Evolutionary conservation across 2,888 invertebrate species (phyloP), one percentile per base, ranked within the genome.

Genomic region (Euzetes globulus): DNA sequence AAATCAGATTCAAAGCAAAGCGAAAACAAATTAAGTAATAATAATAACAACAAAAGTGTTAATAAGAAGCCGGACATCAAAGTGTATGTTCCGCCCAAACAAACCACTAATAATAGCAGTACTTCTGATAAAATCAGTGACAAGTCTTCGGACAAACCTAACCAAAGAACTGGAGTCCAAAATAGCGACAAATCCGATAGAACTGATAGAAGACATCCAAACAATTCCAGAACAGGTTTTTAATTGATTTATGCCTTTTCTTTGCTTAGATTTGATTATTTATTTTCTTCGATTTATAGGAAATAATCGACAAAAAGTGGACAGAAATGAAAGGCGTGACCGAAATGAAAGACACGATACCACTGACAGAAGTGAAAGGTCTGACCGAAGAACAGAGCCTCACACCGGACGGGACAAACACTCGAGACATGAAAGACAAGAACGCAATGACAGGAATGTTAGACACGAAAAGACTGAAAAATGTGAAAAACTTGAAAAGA

Each of bases 61-160:
- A 63, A 29, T 63, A 68, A 68, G 25, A 68, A 68, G 33, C 68
- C 68, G 33, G 68, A 68, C 33, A 68, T 68, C 68, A 37, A 68
- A 68, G 68, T 68, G 11, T 68, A 68, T 68, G 68, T 68, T 13
- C 68, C 68, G 68, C 68, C 41, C 19, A 68, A 68, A 68, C 63
- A 33, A 19, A 63, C 29, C 29, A 63, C 15, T 17, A 63, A 2
- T 27, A 33, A 3, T 17, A 13, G 9, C 58, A 25, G 25, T 17
- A 5, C 19, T 58, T 25, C 25, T 2, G 27, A n/a, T 1, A 27
- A 58, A 6, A 9, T 1, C 13, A 29, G 33, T 33, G 45, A 68
- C 19, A 68, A 41, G 22, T 68, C 45, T 41, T 37, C 68, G 6
- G 41, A 41, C 3, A 63, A 63, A n/a, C 33, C 19, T 0, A 41